Conservation (phyloP, 2,888 invertebrate genomes). For the Pherbina coryleti region DNA sequence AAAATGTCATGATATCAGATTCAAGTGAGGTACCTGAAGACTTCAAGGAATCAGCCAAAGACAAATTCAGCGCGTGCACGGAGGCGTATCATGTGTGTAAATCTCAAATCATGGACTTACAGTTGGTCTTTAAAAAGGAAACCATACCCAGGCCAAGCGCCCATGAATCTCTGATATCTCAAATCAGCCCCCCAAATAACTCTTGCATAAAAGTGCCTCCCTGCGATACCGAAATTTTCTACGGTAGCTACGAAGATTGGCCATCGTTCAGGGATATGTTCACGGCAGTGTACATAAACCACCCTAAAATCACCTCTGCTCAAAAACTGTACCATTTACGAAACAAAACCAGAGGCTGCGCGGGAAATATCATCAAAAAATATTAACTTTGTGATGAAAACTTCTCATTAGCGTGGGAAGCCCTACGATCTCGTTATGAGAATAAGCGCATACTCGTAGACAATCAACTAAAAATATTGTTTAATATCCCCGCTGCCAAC, state of each 20-base stretch:
- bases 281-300: no score
- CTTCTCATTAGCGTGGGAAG: slow-evolving; percentile 31
- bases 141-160: no score
- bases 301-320: no score
- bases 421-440: slow-evolving; percentile 31
- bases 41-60: not conserved
- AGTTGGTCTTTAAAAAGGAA: not conserved
- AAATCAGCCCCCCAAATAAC: no score
- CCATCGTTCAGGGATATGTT: no score
- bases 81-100: no score
- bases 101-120: no score
- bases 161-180: no score
- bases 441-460: slow-evolving; percentile 29
- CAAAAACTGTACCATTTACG: slow-evolving; percentile 27
- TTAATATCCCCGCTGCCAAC: not conserved
- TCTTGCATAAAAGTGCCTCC: not conserved
- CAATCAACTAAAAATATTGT: slow-evolving; percentile 24
- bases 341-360: not conserved
- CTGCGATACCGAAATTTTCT: no score
- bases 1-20: not conserved
- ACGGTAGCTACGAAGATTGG: no score
- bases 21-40: not conserved
- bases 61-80: not conserved
- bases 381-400: slow-evolving; percentile 31
- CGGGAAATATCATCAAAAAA: no score